Percentiles rank a stretch among this genome's conserved stretches.
Evolutionary conservation across 2,113 vertebrate species (phyloP).

Genomic region (Sebastes schlegelii): DNA sequence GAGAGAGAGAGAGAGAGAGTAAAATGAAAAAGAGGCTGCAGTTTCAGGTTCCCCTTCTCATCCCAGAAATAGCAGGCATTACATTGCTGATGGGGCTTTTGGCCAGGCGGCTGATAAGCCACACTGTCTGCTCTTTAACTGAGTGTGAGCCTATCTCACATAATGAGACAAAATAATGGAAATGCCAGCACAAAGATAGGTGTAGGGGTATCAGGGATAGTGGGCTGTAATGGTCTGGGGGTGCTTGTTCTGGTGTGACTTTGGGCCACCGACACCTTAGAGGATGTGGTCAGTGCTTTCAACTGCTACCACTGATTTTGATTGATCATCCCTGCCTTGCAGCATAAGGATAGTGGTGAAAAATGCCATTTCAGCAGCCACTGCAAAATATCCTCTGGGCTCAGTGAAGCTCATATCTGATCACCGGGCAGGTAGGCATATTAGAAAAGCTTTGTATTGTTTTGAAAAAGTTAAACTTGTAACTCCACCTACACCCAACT

Average conservation of each 20-base stretch:
- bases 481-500: not conserved
- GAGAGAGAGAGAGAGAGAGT: constrained; percentile 16
- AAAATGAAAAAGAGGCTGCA: constrained; percentile 1
- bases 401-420: constrained; percentile 39
- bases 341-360: constrained; percentile 26
- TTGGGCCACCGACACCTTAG: constrained; percentile 3
- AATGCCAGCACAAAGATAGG: constrained; percentile 30
- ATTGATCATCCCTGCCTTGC: constrained; percentile 57
- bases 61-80: constrained; percentile 43
- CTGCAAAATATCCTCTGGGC: constrained; percentile 26
- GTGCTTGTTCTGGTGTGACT: constrained; percentile 22
- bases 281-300: constrained; percentile 44
- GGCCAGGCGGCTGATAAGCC: constrained; percentile 29
- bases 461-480: constrained; percentile 5
- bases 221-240: constrained; percentile 29
- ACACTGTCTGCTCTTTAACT: constrained; percentile 35
- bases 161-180: constrained; percentile 47
- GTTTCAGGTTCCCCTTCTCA: constrained; percentile 14
- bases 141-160: constrained; percentile 34
- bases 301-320: constrained; percentile 48
- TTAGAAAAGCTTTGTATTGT: not conserved
- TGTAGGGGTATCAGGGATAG: not conserved
- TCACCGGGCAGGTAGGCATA: constrained; percentile 26
- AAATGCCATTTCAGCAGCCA: constrained; percentile 47
- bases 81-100: constrained; percentile 41